Base-by-base conservation (phyloP, 1,140 invertebrate genomes). In the Zaprionus tsacasi region DNA sequence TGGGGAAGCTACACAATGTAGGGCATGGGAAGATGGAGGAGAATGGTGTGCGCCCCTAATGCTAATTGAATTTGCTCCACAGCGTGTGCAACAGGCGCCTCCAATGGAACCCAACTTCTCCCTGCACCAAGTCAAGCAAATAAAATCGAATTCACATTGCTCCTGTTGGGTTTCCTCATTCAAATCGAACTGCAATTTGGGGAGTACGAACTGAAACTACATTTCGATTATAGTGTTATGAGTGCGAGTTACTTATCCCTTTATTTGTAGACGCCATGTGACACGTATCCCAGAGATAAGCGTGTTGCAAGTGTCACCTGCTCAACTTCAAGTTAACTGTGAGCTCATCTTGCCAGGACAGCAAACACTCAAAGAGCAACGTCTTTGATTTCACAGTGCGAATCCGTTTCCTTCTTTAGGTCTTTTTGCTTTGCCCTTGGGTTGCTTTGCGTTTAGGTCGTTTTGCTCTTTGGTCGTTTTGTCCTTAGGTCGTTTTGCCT, bases 41-140 rank as follows among this genome's bases (percentile, higher is more conserved):
- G 57, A 30, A 43, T 3, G n/a, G n/a, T 2, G 27, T 6, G 21
- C 21, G n/a, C 17, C 17, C 10, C 50, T 48, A 60, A 73, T 56
- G 65, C 71, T 74, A 69, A 74, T 74, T 74, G 57, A 74, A 69
- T 69, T 74, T 38, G 43, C n/a, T 13, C 50, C 45, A 54, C n/a
- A 45, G n/a, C 40, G n/a, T 45, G n/a, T 15, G 40, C 40, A 45
- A 45, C 40, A 52, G 50, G 50, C 48, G 1, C 30, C 30, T 33
- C 5, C 40, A 6, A 6, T 3, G 6, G n/a, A 33, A 4, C 30
- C 30, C 5, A 5, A 33, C 30, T 33, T 1, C 30, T 5, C 30
- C 15, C 21, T 52, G 17, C 7, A 21, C 21, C 48, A n/a, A 52
- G 40, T 13, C 6, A 15, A 15, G 40, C n/a, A 15, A 45, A 45